phyloP scores from a whole-genome alignment of 2,113 vertebrate species.

The Proteles cristata region DNA sequence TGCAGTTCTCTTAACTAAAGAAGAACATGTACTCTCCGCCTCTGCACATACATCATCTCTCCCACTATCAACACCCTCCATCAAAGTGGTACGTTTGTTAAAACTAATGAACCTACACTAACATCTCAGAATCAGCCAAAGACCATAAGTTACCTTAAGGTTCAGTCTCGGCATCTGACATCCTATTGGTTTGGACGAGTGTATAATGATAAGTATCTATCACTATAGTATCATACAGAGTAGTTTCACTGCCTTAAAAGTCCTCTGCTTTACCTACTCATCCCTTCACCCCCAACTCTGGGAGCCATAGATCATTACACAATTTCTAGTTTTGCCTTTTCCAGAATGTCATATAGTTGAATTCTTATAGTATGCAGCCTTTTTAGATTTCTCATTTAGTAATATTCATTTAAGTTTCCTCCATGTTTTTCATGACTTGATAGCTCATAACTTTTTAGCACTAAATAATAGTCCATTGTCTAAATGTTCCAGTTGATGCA shows the following conservation, averaged over 20 bases:
- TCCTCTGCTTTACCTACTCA: not conserved
- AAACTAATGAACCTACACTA: not conserved
- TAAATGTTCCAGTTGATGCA: not conserved
- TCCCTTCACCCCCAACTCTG: not conserved
- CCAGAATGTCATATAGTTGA: not conserved
- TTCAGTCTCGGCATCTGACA: not conserved
- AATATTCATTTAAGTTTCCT: not conserved
- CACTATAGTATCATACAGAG: not conserved
- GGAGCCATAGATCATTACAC: not conserved
- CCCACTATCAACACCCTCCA: not conserved
- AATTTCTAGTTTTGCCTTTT: not conserved
- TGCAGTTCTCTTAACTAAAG: not conserved
- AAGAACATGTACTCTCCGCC: not conserved
- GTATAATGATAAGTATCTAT: not conserved
- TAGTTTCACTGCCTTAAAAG: not conserved
- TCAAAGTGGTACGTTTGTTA: not conserved
- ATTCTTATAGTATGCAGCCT: not conserved
- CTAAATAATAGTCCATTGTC: not conserved
- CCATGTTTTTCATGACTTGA: not conserved
- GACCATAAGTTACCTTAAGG: not conserved
- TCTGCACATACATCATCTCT: too few relatives aligned
- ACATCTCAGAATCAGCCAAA: not conserved
- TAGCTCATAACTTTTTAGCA: not conserved
- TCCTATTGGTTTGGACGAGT: not conserved
- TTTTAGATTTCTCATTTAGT: not conserved